Evolutionary conservation across 2,113 vertebrate genomes (phyloP), one percentile per base, ranked within the genome.

Genomic region (Machaerirhynchus nigripectus): DNA sequence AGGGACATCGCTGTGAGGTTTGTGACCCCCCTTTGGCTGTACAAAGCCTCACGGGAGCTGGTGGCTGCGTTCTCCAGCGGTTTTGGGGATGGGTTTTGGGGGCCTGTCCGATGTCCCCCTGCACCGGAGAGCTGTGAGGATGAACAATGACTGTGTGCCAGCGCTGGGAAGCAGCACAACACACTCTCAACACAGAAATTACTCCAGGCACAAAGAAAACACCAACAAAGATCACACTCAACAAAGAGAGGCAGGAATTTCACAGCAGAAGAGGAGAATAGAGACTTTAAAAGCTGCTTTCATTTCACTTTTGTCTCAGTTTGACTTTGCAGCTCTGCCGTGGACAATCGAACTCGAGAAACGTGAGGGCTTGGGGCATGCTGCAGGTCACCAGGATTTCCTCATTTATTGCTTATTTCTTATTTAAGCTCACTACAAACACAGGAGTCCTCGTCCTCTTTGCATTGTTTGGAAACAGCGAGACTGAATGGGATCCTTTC

Each of bases 201-300:
- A 97, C 95, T 96, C 92, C 83, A 86, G 88, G 88, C 96, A 94
- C 93, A 96, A 94, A 97, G 93, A 86, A 96, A 97, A 96, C 85
- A 96, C 93, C 95, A 95, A 84, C 96, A 96, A 96, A 96, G 96
- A 94, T 96, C 85, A 18, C 5, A 52, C 79, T 89, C 80, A 13
- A 95, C 92, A 95, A 94, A 95, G 82, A 89, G 73, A 89, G 80
- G 68, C 91, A 94, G 90, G 61, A 61, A 94, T 96, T 94, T 96
- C 93, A 92, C 83, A 93, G 85, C 84, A 65, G 55, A 96, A 86
- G 68, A 88, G 85, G 82, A 89, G 93, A 96, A 95, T 47, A 88
- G 80, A 82, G 92, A 84, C 85, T 95, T 89, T 90, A 93, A 96
- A 96, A 93, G 96, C 88, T 33, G 57, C 96, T 96, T 96, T 97